These are phyloP conservation scores for Neoscelio sp. DNA, from an alignment of 2,888 invertebrate genomes.

Conservation along the genomic window DNA sequence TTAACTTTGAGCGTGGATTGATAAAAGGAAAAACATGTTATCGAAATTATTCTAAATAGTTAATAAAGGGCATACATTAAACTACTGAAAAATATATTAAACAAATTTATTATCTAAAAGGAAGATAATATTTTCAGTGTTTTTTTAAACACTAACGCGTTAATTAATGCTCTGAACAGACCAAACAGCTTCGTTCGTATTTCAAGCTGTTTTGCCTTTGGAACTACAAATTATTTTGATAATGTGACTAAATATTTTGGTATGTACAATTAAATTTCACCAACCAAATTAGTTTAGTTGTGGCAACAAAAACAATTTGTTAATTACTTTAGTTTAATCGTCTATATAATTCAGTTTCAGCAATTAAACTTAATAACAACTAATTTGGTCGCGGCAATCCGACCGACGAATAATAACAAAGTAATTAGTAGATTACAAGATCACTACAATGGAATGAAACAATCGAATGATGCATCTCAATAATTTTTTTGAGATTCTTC, in stretches of 20 bases:
- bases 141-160: not conserved
- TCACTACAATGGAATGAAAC: no score
- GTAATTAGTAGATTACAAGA: no score
- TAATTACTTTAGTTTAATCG: constrained; percentile 16
- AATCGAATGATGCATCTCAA: no score
- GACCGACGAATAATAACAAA: no score
- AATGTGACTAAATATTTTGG: constrained; percentile 21
- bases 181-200: not conserved
- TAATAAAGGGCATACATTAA: no score
- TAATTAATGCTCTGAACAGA: not conserved
- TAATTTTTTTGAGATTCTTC: no score
- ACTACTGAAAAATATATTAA: no score
- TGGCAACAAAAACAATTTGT: constrained; percentile 11
- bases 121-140: no score
- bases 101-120: no score
- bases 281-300: constrained; percentile 13
- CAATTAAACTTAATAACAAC: constrained; percentile 12
- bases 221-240: constrained; percentile 13
- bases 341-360: constrained; percentile 11
- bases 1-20: no score
- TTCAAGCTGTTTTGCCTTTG: not conserved
- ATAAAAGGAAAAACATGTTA: no score
- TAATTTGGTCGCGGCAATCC: not conserved
- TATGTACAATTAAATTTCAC: constrained; percentile 23
- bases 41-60: no score